Evolutionary conservation across 2,888 invertebrate genomes (phyloP).

Genomic region (Dyspetes luteomarginatus): DNA sequence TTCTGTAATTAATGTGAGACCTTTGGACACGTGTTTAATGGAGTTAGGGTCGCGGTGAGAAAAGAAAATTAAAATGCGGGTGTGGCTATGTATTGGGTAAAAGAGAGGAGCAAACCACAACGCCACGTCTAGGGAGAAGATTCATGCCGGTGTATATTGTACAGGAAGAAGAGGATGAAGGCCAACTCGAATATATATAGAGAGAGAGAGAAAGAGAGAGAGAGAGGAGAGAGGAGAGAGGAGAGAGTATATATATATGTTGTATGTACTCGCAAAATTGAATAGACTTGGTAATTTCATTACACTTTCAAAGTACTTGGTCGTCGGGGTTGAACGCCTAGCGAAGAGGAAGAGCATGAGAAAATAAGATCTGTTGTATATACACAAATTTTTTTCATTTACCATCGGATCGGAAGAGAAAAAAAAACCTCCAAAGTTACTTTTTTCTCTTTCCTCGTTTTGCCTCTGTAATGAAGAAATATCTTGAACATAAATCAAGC

Average conservation of each 20-base stretch:
- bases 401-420: too few relatives aligned
- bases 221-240: too few relatives aligned
- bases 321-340: neutral
- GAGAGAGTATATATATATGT: neutral
- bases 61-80: neutral
- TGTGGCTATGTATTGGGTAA: neutral
- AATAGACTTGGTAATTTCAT: conserved; percentile 33
- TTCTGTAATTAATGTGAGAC: neutral
- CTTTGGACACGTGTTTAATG: neutral
- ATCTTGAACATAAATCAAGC: too few relatives aligned
- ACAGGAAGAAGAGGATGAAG: neutral
- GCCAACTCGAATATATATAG: neutral
- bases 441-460: too few relatives aligned
- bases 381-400: neutral
- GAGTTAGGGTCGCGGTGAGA: neutral
- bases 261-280: conserved; percentile 13
- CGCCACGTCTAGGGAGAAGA: neutral
- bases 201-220: neutral
- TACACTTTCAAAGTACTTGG: conserved; percentile 61
- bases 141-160: neutral
- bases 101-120: neutral
- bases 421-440: neutral
- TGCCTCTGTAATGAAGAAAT: too few relatives aligned
- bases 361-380: neutral
- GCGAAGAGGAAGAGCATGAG: neutral